Percentiles rank a stretch among this genome's conserved stretches.
phyloP scores from a whole-genome alignment of 2,888 invertebrate species.

The Rhagium mordax region DNA sequence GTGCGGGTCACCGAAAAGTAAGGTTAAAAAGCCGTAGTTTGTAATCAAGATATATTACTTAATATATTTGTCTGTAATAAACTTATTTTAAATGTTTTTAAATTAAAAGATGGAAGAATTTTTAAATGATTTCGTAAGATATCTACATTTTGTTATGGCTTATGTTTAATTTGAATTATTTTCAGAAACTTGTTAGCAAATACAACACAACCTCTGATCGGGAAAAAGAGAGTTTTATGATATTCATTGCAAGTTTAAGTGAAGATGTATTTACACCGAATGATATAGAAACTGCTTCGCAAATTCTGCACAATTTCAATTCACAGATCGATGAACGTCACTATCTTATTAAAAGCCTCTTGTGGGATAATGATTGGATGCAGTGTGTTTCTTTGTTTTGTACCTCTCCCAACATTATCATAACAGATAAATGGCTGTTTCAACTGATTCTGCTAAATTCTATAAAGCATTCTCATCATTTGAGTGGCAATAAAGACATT shows the following conservation, averaged over 20 bases:
- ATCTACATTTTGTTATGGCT: no score
- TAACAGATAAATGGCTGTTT: conserved; percentile 43
- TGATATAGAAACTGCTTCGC: conserved; percentile 45
- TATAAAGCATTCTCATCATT: conserved; percentile 35
- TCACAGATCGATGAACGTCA: conserved; percentile 22
- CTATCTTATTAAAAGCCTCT: conserved; percentile 11
- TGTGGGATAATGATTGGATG: conserved; percentile 10
- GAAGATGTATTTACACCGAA: conserved; percentile 31
- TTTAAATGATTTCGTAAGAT: no score
- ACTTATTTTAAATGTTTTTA: no score
- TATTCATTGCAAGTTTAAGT: conserved; percentile 36
- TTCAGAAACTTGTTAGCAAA: neutral
- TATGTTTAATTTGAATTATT: neutral
- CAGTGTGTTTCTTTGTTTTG: neutral
- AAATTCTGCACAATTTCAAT: conserved; percentile 34
- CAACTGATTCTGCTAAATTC: conserved; percentile 44
- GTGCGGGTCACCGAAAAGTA: no score
- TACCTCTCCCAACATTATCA: conserved; percentile 25
- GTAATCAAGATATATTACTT: no score
- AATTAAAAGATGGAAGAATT: no score
- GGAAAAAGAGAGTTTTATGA: conserved; percentile 38
- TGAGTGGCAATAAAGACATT: no score
- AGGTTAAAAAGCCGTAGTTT: no score
- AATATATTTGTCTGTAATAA: no score
- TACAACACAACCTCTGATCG: neutral